These are phyloP conservation scores for Sorex fumeus DNA, from an alignment of 2,113 vertebrate genomes.

Conservation along the genomic window DNA sequence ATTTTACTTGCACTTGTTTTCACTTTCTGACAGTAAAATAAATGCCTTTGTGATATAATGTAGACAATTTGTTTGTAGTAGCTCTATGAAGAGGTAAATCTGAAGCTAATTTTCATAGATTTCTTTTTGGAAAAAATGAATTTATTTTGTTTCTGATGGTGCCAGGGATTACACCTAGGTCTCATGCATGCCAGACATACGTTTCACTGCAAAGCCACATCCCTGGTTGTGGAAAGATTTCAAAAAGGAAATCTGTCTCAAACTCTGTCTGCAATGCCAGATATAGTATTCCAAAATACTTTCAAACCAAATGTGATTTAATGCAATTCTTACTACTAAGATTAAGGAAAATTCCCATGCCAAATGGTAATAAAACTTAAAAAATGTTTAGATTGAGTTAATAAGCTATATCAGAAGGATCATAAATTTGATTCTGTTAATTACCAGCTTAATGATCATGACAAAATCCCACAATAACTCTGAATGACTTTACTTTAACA, in stretches of 20 bases:
- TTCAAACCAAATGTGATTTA: constrained; percentile 19
- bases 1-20: not conserved
- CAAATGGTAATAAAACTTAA: constrained; percentile 15
- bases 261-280: not conserved
- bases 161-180: too few species aligned
- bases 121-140: not conserved
- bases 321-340: not conserved
- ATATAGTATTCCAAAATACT: not conserved
- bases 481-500: not conserved
- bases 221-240: not conserved
- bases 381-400: constrained; percentile 21
- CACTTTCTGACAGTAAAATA: not conserved
- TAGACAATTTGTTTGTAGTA: not conserved
- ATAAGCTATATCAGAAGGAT: constrained; percentile 20
- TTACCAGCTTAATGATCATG: not conserved
- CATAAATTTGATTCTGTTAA: not conserved
- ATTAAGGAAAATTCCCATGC: not conserved
- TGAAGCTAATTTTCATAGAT: constrained; percentile 9
- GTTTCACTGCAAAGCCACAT: too few species aligned
- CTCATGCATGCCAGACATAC: too few species aligned
- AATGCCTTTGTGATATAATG: not conserved
- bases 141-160: too few species aligned
- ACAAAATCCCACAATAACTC: not conserved
- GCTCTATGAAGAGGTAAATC: constrained; percentile 5
- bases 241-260: constrained; percentile 17